Conservation (phyloP, 2,797 vertebrate species). For the Phylloscopus collybita region DNA sequence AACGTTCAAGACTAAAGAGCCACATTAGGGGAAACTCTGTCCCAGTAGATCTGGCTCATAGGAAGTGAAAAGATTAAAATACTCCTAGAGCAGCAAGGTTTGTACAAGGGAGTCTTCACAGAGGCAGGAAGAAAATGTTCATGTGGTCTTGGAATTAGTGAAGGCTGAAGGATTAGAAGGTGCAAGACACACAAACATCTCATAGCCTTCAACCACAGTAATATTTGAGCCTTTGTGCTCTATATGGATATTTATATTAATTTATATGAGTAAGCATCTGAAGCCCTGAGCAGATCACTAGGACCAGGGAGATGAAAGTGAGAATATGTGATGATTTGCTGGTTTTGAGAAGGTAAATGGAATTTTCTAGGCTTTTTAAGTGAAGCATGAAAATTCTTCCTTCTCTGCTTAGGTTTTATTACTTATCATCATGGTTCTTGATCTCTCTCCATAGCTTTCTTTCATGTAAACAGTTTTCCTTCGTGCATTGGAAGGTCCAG, state of each 20-base stretch:
- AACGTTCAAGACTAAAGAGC: not conserved
- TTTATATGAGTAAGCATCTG: not conserved
- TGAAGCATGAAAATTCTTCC: not conserved
- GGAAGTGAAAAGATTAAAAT: not conserved
- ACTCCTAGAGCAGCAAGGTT: not conserved
- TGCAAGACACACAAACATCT: not conserved
- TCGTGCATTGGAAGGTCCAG: not conserved
- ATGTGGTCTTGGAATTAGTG: not conserved
- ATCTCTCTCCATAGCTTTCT: not conserved
- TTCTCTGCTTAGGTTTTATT: not conserved
- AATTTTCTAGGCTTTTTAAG: not conserved
- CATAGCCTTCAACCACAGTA: not conserved
- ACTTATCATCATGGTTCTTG: not conserved
- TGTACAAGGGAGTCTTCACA: not conserved
- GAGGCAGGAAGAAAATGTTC: not conserved
- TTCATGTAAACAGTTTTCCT: not conserved
- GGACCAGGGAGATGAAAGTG: not conserved
- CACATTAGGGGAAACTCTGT: not conserved
- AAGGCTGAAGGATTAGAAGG: not conserved
- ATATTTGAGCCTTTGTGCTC: not conserved
- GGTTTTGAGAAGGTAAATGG: not conserved
- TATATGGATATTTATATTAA: not conserved
- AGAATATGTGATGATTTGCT: not conserved
- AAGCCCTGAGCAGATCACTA: not conserved
- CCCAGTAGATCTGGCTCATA: not conserved